phyloP scores from a whole-genome alignment of 2,888 invertebrate genomes.

The Agrotis exclamationis region DNA sequence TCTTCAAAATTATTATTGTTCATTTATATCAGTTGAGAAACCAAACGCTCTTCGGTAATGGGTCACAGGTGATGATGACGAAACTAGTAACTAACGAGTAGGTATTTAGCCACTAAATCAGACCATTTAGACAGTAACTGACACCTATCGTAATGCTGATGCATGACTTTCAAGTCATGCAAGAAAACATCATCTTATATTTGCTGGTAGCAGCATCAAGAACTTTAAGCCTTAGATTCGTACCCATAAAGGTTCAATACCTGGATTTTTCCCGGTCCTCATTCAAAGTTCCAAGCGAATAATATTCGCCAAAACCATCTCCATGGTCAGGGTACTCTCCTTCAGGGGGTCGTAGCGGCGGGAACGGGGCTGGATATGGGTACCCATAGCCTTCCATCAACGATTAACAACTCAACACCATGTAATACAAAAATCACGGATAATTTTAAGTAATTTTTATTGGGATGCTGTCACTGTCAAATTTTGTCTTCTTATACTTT shows the following conservation, averaged over 20 bases:
- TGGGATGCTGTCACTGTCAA: conserved; percentile 72
- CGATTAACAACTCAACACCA: conserved; percentile 63
- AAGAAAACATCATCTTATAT: neutral
- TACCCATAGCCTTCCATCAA: conserved; percentile 83
- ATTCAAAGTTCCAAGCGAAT: conserved; percentile 75
- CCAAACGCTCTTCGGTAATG: no score
- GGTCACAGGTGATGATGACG: no score
- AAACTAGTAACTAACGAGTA: no score
- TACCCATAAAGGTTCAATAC: conserved; percentile 17
- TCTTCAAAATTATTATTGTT: neutral
- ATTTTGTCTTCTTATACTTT: conserved; percentile 68
- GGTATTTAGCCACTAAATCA: no score
- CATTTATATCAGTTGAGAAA: no score
- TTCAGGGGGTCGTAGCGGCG: conserved; percentile 71
- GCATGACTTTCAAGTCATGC: neutral
- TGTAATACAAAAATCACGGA: conserved; percentile 63
- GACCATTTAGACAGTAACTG: no score
- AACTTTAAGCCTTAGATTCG: no score
- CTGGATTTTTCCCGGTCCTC: conserved; percentile 68
- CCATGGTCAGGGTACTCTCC: conserved; percentile 83
- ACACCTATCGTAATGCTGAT: neutral
- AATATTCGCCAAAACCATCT: conserved; percentile 85
- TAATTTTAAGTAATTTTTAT: conserved; percentile 65
- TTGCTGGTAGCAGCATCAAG: no score
- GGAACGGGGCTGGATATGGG: conserved; percentile 75